Base-by-base conservation (phyloP, 2,888 invertebrate species). In the Orthosia cruda region DNA sequence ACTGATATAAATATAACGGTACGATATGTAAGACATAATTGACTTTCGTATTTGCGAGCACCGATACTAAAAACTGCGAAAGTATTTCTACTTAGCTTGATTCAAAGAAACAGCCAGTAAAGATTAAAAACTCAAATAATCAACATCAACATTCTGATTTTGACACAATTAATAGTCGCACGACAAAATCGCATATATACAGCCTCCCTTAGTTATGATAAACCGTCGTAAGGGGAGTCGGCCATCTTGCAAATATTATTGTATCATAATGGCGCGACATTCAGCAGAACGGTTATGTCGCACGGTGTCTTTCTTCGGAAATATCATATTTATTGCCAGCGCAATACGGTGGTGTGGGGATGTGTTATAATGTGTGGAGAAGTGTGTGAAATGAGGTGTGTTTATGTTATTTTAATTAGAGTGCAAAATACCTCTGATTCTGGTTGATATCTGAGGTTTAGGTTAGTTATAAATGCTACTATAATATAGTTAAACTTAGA, bases 171-270 rank as follows among this genome's bases (percentile, higher is more conserved):
- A 77, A 78, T 57, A 70, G 76, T 86, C 74, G 54, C 65, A 58
- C 68, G 67, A 75, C 68, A 75, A 79, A 83, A 61, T 79, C 77
- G 70, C 64, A 65, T 13, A 59, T 61, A 7, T 55, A 5, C 4
- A 26, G 61, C 9, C 63, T 47, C 69, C 85, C 80, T 87, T 87
- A 85, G 86, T 88, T 86, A 88, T 88, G 88, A 88, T 81, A 86
- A 87, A 82, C 74, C 74, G 72, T 69, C 72, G 80, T 62, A 84
- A 85, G 88, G 85, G 87, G 86, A 72, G 85, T 59, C 81, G 52
- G 81, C 80, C 89, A 88, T 91, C 90, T 89, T 88, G 88, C 88
- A 89, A 90, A 91, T 90, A 91, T 93, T 90, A 91, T 91, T 82
- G 90, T 87, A 80, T 84, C 83, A 87, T 92, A 89, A 92, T 88